Conservation (phyloP, 2,888 invertebrate species). For the Thecocarcelia acutangulata region DNA sequence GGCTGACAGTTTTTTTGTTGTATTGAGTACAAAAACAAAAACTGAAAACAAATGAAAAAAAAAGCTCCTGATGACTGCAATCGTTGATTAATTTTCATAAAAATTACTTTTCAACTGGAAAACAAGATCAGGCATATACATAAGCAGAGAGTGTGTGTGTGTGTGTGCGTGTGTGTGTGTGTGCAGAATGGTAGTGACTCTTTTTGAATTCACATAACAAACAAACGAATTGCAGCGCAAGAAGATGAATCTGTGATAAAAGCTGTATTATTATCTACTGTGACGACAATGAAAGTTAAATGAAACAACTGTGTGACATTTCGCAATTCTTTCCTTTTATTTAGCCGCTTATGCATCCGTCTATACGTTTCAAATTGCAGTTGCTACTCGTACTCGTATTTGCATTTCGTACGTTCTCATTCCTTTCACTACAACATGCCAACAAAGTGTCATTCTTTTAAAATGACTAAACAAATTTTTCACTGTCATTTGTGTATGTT, state of each 20-base stretch:
- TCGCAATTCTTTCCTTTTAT: slow-evolving; percentile 33
- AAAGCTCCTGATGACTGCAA: slow-evolving; percentile 21
- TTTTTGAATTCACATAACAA: neutral
- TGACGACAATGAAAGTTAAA: slow-evolving; percentile 52
- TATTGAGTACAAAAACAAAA: neutral
- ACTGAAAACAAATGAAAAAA: neutral
- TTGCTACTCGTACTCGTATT: slow-evolving; percentile 1
- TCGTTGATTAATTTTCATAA: slow-evolving; percentile 63
- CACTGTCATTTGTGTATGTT: slow-evolving; percentile 58
- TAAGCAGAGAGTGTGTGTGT: neutral
- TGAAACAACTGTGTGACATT: slow-evolving; percentile 49
- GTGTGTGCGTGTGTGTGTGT: neutral
- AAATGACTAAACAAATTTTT: slow-evolving; percentile 66
- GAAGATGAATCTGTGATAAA: slow-evolving; percentile 21
- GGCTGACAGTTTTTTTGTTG: slow-evolving; percentile 14
- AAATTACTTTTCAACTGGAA: slow-evolving; percentile 43
- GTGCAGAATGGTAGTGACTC: slow-evolving; percentile 1
- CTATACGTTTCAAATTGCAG: neutral
- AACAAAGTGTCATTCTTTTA: slow-evolving; percentile 63
- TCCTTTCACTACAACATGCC: slow-evolving; percentile 58
- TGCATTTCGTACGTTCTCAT: slow-evolving; percentile 37
- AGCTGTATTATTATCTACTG: slow-evolving; percentile 46
- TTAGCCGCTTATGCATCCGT: neutral
- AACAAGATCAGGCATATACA: slow-evolving; percentile 6
- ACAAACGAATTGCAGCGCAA: neutral